These are phyloP conservation scores for Hyles lineata DNA, from an alignment of 2,888 invertebrate genomes.

Conservation along the genomic window DNA sequence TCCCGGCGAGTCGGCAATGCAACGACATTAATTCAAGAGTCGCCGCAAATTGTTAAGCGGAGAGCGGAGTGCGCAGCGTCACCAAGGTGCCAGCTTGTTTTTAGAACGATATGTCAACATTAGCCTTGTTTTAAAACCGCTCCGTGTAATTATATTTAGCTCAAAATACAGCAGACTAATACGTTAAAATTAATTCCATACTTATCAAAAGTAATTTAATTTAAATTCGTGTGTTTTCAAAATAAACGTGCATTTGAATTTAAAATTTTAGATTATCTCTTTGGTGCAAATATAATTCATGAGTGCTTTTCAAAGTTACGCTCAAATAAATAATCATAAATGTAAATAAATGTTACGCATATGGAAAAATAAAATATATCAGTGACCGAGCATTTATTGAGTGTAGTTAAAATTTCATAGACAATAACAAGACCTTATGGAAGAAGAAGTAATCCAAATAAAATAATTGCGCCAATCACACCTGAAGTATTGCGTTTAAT, in stretches of 20 bases:
- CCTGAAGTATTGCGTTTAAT: neutral
- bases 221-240: neutral
- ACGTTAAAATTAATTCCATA: neutral
- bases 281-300: no score
- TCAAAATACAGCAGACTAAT: neutral
- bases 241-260: no score
- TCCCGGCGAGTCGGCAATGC: constrained; percentile 48
- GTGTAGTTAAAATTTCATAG: no score
- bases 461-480: neutral
- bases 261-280: no score
- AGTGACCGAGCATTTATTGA: no score
- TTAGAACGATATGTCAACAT: constrained; percentile 12
- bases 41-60: constrained; percentile 51
- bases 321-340: no score
- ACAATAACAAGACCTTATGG: no score
- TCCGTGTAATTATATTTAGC: neutral
- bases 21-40: constrained; percentile 60
- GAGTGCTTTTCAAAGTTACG: no score
- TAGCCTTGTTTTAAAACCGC: neutral
- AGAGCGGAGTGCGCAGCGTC: constrained; percentile 43
- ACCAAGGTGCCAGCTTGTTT: constrained; percentile 11
- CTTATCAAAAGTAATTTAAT: neutral
- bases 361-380: no score
- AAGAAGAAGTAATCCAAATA: neutral
- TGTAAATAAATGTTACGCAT: no score